Percentiles rank a stretch among this genome's conserved stretches.
These are phyloP conservation scores for Amia ocellicauda DNA, from an alignment of 2,113 vertebrate species.

Conservation along the genomic window DNA sequence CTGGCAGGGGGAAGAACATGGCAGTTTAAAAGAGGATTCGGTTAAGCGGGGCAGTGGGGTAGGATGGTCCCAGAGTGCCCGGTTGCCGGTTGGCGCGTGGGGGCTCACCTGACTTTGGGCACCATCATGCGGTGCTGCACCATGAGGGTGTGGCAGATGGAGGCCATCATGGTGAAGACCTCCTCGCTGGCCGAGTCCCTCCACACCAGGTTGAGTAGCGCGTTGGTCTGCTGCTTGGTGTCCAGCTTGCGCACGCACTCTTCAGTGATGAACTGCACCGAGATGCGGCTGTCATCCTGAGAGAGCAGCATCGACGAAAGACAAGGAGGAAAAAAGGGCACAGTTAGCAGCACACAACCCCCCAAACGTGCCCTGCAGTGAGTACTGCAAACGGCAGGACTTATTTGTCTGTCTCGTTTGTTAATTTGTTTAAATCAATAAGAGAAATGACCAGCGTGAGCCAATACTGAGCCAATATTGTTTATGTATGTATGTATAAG, in stretches of 20 bases:
- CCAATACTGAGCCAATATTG: background rate
- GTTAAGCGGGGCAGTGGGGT: too few species aligned
- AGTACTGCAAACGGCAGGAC: too few species aligned
- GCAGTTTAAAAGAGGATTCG: too few species aligned
- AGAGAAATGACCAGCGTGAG: too few species aligned
- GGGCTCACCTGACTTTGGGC: slow-evolving; percentile 88
- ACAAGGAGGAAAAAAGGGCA: background rate
- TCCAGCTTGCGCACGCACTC: slow-evolving; percentile 93
- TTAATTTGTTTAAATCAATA: slow-evolving; percentile 2
- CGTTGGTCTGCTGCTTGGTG: slow-evolving; percentile 91
- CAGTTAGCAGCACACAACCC: too few species aligned
- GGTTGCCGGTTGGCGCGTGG: too few species aligned
- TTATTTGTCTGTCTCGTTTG: too few species aligned
- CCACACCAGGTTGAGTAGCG: slow-evolving; percentile 90
- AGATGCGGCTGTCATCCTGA: slow-evolving; percentile 83
- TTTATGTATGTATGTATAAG: background rate
- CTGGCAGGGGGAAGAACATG: too few species aligned
- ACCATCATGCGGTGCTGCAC: slow-evolving; percentile 97
- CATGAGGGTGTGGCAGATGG: slow-evolving; percentile 94
- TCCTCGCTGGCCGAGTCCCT: slow-evolving; percentile 93
- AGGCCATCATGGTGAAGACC: slow-evolving; percentile 82
- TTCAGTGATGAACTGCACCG: slow-evolving; percentile 81
- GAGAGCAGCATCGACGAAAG: slow-evolving; percentile 15
- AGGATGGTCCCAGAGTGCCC: too few species aligned
- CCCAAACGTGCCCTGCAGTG: too few species aligned